Evolutionary conservation across 2,113 vertebrate genomes (phyloP).

Genomic region (Protomyctophum bolini): DNA sequence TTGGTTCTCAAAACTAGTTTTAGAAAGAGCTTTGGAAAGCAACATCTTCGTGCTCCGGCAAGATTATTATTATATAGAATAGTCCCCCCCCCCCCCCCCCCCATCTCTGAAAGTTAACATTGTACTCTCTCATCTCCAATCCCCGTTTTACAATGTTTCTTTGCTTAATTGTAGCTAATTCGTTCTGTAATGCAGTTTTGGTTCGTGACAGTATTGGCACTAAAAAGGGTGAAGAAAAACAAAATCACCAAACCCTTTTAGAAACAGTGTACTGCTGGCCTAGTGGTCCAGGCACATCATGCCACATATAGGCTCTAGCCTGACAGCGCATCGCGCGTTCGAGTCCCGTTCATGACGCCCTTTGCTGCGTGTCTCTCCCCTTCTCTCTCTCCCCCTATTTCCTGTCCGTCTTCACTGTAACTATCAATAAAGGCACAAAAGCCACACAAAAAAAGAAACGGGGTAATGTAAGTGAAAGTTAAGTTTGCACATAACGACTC

Average conservation of each 20-base stretch:
- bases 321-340: too few relatives aligned
- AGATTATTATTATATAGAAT: background rate
- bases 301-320: too few relatives aligned
- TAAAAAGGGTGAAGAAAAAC: background rate
- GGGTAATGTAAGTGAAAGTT: too few relatives aligned
- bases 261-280: background rate
- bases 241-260: background rate
- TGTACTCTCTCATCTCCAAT: background rate
- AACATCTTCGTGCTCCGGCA: background rate
- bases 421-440: too few relatives aligned
- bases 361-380: too few relatives aligned
- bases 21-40: background rate
- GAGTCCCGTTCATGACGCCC: too few relatives aligned
- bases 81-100: too few relatives aligned
- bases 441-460: too few relatives aligned
- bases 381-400: too few relatives aligned
- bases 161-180: background rate
- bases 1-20: background rate
- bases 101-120: background rate
- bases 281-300: too few relatives aligned
- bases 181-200: background rate
- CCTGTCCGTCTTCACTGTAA: too few relatives aligned
- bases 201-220: background rate
- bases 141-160: background rate
- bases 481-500: too few relatives aligned